Base-by-base conservation (phyloP, 2,888 invertebrate species). In the Cyaniris semiargus region DNA sequence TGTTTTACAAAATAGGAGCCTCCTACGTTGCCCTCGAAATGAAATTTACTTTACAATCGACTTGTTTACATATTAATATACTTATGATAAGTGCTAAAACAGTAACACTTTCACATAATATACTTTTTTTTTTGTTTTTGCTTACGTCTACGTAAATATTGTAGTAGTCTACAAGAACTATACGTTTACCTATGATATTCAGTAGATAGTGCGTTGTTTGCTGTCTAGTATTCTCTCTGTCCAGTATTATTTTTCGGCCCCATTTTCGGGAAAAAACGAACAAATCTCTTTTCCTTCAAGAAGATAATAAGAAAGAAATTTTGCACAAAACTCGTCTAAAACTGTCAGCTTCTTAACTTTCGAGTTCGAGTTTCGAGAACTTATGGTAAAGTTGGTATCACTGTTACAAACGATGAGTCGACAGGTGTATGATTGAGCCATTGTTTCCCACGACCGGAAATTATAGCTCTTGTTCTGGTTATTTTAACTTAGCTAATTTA, bases 391-490 rank as follows among this genome's bases (percentile, higher is more conserved):
- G 79, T 77, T 78, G 18, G 18, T 66, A 21, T 27, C 66, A 31
- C 23, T 27, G 83, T 82, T 15, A 66, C 82, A 83, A 80, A 82
- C 82, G 85, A 86, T 84, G 84, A 83, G 85, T 83, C 81, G 91
- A 90, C 92, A 92, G 92, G 91, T 92, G 92, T 87, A 88, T 85
- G 90, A 91, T 92, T 91, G 90, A 91, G 87, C 90, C 88, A 92
- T 93, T 92, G 92, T 92, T 91, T 93, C 93, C 90, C 93, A 93
- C 93, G 91, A 87, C 86, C 86, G 60, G 66, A 27, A 13, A 66
- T 15, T 4, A 18, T 60, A 23, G 82, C 78, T 79, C 70, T 78
- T 27, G 70, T 80, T 78, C 78, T 23, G 23, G 18, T 70, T 31
- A 76, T 70, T 21, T 56, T 3, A 38, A 15, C 38, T 60, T 76